Percentiles rank a stretch among this genome's conserved stretches.
Conservation (phyloP, 2,797 vertebrate species). For the Dicrostonyx torquatus region DNA sequence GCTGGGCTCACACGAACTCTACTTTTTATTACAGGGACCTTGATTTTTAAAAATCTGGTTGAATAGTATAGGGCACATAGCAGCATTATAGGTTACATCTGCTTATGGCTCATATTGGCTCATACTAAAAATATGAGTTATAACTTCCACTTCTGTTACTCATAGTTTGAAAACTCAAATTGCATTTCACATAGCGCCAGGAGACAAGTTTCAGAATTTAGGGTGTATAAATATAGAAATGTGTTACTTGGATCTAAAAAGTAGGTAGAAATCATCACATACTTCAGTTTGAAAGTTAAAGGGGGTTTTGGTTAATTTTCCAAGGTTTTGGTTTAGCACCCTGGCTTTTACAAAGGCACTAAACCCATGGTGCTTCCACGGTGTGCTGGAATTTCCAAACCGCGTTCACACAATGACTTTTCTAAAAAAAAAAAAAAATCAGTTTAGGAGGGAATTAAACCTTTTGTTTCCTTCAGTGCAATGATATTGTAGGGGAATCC, state of each 20-base stretch:
- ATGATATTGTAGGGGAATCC: conserved; percentile 10
- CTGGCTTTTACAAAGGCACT: neutral
- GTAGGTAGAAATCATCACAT: neutral
- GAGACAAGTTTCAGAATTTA: conserved; percentile 54
- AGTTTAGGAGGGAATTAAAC: conserved; percentile 1
- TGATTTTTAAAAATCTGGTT: neutral
- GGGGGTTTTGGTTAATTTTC: neutral
- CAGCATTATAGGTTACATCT: neutral
- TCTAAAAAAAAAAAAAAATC: neutral
- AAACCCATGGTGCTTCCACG: neutral
- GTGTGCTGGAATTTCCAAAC: neutral
- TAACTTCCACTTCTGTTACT: conserved; percentile 15
- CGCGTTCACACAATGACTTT: neutral
- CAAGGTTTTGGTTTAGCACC: neutral
- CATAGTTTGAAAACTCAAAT: neutral
- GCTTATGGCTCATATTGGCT: neutral
- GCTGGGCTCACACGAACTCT: neutral
- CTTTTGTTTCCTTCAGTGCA: conserved; percentile 26
- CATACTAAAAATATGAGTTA: neutral
- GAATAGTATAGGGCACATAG: neutral
- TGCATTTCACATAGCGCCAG: conserved; percentile 41
- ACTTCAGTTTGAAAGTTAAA: neutral
- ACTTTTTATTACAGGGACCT: conserved; percentile 64
- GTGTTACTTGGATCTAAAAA: conserved; percentile 34
- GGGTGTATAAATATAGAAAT: conserved; percentile 33